Evolutionary conservation across 1,140 invertebrate genomes (phyloP), one percentile per base, ranked within the genome.

Genomic region (Drosophila albomicans): DNA sequence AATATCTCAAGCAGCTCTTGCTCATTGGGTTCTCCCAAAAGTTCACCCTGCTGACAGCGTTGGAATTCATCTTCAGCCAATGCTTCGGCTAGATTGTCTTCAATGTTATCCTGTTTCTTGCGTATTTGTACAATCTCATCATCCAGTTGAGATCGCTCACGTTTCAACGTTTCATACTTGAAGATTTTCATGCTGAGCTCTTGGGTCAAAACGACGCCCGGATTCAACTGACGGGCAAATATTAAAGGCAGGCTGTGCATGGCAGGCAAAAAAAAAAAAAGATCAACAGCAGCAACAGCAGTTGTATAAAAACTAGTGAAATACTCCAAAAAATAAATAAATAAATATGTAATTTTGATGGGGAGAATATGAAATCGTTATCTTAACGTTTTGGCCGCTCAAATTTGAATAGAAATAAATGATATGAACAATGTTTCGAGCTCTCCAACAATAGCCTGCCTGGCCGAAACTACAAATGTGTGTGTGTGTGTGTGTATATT

Each of bases 31-130:
- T n/a, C 38, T 0, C 20, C 1, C 7, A 45, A 8, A 2, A 54
- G 28, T 25, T 75, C 20, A 5, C 73, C 80, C 7, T 6, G 35
- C 16, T 78, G 20, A 1, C 35, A 74, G 4, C 63, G 71, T 28
- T 80, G 84, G 0, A 80, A 77, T 13, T 87, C 84, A 6, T 84
- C 73, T 16, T 87, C 85, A 38, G 84, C 74, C 38, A 88, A 15
- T 0, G 66, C 67, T 7, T 82, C 84, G 15, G 84, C 77, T 11
- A 87, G 16, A 16, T 52, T 63, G 35, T 84, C 67, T 35, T 88
- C 85, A 8, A 75, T 64, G 1, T 46, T 65, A 1, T 78, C 73
- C 49, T 80, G 82, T 3, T 82, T 52, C 28, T 67, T 52, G n/a
- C 85, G 73, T 11, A 87, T 43, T 3, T 4, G n/a, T 0, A 1